Conservation (phyloP, 2,797 vertebrate genomes). For the Leptoclinus maculatus region DNA sequence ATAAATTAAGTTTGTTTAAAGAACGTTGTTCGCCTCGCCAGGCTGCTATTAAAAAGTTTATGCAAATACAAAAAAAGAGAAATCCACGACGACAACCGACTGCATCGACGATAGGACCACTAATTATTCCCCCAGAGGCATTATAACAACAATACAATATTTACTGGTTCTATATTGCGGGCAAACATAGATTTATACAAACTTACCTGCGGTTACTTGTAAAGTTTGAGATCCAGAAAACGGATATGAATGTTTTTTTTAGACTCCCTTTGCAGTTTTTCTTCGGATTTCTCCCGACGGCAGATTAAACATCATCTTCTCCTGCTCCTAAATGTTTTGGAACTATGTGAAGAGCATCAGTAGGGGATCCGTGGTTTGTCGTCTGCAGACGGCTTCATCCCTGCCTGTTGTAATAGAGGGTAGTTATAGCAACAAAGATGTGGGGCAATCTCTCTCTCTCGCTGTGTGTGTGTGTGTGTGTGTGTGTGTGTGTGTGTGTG, state of each 20-base stretch:
- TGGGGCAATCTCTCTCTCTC: slow-evolving; percentile 36
- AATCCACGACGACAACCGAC: background rate
- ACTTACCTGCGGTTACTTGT: slow-evolving; percentile 50
- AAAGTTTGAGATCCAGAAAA: slow-evolving; percentile 48
- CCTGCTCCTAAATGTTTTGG: background rate
- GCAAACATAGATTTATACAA: background rate
- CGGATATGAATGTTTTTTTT: background rate
- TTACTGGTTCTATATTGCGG: background rate
- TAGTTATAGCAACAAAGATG: slow-evolving; percentile 55
- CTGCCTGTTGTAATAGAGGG: slow-evolving; percentile 44
- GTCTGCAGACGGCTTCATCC: slow-evolving; percentile 53
- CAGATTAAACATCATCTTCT: background rate
- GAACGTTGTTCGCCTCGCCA: background rate
- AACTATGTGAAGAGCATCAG: slow-evolving; percentile 10
- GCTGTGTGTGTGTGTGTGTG: no score
- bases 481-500: background rate
- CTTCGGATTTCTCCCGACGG: background rate
- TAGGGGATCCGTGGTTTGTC: slow-evolving; percentile 25
- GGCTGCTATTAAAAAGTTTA: background rate
- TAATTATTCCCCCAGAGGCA: background rate
- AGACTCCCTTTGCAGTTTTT: slow-evolving; percentile 27
- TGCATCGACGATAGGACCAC: background rate
- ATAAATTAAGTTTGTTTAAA: background rate
- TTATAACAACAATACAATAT: background rate
- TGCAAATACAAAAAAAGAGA: background rate